These are phyloP conservation scores for Ahaetulla prasina DNA, from an alignment of 2,113 vertebrate genomes.

Conservation along the genomic window DNA sequence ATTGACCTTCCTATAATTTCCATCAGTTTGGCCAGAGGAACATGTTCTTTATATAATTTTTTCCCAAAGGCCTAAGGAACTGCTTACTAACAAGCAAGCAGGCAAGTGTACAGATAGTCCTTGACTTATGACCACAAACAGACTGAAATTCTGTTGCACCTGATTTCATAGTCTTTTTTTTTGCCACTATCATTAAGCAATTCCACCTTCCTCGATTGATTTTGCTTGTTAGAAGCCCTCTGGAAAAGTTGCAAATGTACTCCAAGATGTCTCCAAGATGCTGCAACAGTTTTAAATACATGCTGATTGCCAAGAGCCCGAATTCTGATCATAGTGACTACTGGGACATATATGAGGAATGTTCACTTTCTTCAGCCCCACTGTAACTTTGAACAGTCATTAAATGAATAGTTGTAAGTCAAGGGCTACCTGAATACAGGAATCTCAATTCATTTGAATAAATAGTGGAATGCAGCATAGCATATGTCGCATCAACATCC, in stretches of 20 bases:
- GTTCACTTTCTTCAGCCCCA: neutral
- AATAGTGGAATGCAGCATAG: neutral
- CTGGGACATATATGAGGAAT: neutral
- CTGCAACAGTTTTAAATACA: neutral
- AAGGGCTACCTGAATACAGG: neutral
- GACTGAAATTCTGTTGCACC: neutral
- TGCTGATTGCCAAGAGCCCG: neutral
- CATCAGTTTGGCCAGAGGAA: neutral
- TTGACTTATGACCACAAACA: neutral
- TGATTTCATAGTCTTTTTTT: neutral
- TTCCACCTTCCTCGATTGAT: neutral
- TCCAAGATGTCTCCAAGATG: neutral
- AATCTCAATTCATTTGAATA: conserved; percentile 17
- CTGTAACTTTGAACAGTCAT: neutral
- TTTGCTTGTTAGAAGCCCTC: neutral
- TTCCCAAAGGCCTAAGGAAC: neutral
- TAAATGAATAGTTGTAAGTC: neutral
- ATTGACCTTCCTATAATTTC: neutral
- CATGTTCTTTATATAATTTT: neutral
- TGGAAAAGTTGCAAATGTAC: neutral
- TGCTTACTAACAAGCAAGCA: neutral
- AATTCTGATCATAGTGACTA: neutral
- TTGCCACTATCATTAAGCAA: neutral
- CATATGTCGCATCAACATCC: neutral
- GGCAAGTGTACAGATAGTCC: neutral